Evolutionary conservation across 2,113 vertebrate genomes (phyloP).

Genomic region (Halcyon senegalensis): DNA sequence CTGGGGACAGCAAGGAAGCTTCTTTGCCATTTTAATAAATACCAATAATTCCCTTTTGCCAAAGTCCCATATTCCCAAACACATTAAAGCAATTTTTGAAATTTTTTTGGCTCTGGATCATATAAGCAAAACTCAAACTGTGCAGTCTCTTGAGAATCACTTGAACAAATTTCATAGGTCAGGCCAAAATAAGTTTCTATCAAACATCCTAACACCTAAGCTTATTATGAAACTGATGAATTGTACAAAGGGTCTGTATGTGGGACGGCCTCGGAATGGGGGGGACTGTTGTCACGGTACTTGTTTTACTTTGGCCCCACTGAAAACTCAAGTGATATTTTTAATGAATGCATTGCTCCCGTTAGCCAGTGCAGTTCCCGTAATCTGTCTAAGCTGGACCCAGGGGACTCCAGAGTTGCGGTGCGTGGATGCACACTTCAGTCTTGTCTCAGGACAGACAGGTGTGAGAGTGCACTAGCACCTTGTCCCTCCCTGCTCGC

Average conservation of each 20-base stretch:
- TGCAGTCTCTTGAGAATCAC: conserved; percentile 58
- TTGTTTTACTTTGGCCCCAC: background rate
- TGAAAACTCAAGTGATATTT: background rate
- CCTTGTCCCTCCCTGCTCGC: background rate
- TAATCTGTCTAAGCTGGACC: background rate
- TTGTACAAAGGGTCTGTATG: conserved; percentile 29
- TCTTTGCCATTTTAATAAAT: conserved; percentile 77
- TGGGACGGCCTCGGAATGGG: background rate
- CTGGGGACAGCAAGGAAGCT: conserved; percentile 60
- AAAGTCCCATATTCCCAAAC: conserved; percentile 61
- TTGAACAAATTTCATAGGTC: conserved; percentile 65
- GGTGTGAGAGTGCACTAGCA: background rate
- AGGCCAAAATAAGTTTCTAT: conserved; percentile 75
- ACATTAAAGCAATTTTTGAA: conserved; percentile 76
- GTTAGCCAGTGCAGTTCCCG: background rate
- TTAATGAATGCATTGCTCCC: background rate
- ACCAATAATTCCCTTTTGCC: conserved; percentile 71
- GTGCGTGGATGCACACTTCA: accelerated
- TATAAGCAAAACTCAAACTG: conserved; percentile 63
- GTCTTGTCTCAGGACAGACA: background rate
- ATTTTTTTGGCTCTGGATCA: conserved; percentile 54
- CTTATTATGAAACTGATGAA: conserved; percentile 70
- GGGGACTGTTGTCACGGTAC: background rate
- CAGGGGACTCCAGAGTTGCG: background rate
- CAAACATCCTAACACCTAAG: conserved; percentile 77